Percentiles rank a stretch among this genome's conserved stretches.
Conservation (phyloP, 2,888 invertebrate genomes). For the Ceraclea dissimilis region DNA sequence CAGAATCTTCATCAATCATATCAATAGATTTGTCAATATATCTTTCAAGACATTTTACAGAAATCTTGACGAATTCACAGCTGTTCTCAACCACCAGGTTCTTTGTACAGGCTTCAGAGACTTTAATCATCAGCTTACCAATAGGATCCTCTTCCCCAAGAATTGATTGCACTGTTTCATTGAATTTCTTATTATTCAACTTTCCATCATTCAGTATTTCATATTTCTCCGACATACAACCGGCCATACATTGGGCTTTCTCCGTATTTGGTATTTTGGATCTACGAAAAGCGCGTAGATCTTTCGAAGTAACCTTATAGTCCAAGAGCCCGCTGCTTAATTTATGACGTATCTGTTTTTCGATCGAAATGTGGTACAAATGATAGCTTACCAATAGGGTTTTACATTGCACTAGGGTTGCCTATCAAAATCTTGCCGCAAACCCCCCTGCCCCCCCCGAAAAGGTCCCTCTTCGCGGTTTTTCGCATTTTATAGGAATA, state of each 20-base stretch:
- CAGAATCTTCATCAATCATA: background rate
- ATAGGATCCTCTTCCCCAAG: constrained; percentile 18
- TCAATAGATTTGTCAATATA: constrained; percentile 17
- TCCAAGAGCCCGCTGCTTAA: too few relatives aligned
- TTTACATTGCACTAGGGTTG: too few relatives aligned
- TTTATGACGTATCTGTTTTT: too few relatives aligned
- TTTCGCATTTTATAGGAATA: too few relatives aligned
- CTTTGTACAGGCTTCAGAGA: constrained; percentile 15
- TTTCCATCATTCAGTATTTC: constrained; percentile 44
- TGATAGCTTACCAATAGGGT: too few relatives aligned
- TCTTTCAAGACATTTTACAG: constrained; percentile 10
- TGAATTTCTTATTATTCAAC: constrained; percentile 28
- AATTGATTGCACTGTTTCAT: constrained; percentile 4
- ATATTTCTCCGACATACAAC: constrained; percentile 46
- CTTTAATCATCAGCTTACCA: constrained; percentile 14
- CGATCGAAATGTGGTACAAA: too few relatives aligned
- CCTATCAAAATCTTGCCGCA: too few relatives aligned
- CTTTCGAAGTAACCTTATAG: constrained; percentile 42
- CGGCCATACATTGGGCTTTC: constrained; percentile 43
- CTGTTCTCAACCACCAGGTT: constrained; percentile 4
- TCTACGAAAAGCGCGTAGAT: constrained; percentile 44
- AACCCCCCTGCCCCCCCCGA: too few relatives aligned
- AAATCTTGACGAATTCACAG: constrained; percentile 10
- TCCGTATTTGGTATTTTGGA: constrained; percentile 41
- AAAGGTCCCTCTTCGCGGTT: too few relatives aligned